Base-by-base conservation (phyloP, 2,113 vertebrate genomes). In the Sphyrna mokarran region DNA sequence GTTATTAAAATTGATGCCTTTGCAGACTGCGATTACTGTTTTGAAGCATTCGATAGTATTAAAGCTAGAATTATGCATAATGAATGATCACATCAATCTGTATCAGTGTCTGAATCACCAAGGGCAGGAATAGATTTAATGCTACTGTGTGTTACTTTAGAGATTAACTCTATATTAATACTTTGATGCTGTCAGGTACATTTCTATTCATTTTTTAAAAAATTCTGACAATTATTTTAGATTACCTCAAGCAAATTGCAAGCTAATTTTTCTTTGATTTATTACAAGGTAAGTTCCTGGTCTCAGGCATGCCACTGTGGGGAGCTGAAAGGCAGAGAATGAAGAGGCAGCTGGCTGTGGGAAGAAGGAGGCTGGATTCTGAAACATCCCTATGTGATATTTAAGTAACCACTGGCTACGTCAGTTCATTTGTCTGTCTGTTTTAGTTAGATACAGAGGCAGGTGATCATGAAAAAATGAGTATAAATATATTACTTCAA, bases 41-140 rank as follows among this genome's bases (percentile, higher is more conserved):
- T 43, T 72, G 68, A 69, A 72, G 40, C 40, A 72, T 76, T 95
- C 68, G 63, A 93, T 66, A 93, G 63, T n/a, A 93, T 93, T 93
- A 93, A 68, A 93, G 37, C 89, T 40, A 20, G n/a, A 93, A 66
- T 93, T 93, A 66, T 68, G n/a, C 89, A 93, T 93, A 66, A 93
- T 93, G 89, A 93, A 93, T 93, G 89, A 93, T 93, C 89, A 93
- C 89, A 93, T 93, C 89, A 93, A 93, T 93, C 89, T 93, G 89
- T 66, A 93, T 93, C 89, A 68, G 14, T 68, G 89, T 93, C 89
- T 93, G 61, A 66, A 68, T 16, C 61, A 93, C 61, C 61, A 93
- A 68, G 11, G 33, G 61, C 89, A 93, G 89, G 18, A 93, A 93
- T 63, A 93, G 58, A 68, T 93, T 93, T 66, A 93, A 93, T 33